Conservation (phyloP, 2,797 vertebrate genomes). For the Enteromius mattozi region DNA sequence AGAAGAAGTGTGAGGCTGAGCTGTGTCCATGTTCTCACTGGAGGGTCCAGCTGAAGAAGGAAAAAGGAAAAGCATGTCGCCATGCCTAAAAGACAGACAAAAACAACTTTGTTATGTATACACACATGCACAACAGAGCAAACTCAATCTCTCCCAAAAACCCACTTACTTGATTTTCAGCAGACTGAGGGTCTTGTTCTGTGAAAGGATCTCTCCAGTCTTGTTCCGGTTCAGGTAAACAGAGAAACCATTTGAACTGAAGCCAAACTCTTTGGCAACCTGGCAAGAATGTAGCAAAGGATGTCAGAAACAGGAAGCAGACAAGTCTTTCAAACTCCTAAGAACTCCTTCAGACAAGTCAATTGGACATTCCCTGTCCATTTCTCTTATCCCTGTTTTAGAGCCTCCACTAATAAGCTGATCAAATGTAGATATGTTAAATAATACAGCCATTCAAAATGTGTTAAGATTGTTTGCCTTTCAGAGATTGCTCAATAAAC, state of each 20-base stretch:
- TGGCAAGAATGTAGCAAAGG: slow-evolving; percentile 61
- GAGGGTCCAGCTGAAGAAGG: slow-evolving; percentile 86
- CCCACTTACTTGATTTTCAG: slow-evolving; percentile 95
- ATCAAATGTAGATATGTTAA: neutral
- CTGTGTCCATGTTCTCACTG: slow-evolving; percentile 93
- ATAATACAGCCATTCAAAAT: neutral
- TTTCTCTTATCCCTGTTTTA: neutral
- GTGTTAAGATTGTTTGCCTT: neutral
- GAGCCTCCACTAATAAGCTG: neutral
- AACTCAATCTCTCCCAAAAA: neutral
- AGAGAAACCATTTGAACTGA: slow-evolving; percentile 93
- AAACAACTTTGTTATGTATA: neutral
- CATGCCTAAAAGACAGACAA: slow-evolving; percentile 80
- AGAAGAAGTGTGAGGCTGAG: slow-evolving; percentile 76
- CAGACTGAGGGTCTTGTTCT: slow-evolving; percentile 91
- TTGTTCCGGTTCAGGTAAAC: slow-evolving; percentile 95
- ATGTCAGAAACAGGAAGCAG: neutral
- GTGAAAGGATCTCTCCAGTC: slow-evolving; percentile 90
- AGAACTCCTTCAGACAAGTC: too few relatives aligned
- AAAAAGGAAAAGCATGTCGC: slow-evolving; percentile 94
- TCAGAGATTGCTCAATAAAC: neutral
- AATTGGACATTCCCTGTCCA: neutral
- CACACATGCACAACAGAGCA: neutral
- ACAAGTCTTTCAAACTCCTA: neutral
- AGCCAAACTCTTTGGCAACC: slow-evolving; percentile 97